Evolutionary conservation across 2,888 invertebrate genomes (phyloP).

Genomic region (Sphinx pinastri): DNA sequence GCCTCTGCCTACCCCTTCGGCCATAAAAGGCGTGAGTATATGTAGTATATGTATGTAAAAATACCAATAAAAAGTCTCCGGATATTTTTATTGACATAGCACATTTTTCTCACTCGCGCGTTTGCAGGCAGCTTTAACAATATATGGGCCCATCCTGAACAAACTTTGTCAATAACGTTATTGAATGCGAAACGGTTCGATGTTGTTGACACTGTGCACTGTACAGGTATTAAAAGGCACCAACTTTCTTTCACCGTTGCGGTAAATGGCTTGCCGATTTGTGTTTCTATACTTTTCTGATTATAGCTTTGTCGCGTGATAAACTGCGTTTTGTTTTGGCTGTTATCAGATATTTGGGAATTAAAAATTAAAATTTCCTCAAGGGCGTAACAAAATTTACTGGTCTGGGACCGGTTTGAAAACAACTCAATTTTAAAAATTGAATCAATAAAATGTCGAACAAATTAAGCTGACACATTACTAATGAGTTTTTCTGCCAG

Average conservation of each 20-base stretch:
- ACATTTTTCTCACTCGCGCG: neutral
- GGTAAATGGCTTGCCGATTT: neutral
- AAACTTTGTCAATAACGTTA: constrained; percentile 45
- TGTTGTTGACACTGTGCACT: neutral
- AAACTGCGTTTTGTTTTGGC: neutral
- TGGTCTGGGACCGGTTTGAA: too few species aligned
- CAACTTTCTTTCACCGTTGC: constrained; percentile 1
- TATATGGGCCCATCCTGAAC: constrained; percentile 41
- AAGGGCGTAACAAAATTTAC: too few species aligned
- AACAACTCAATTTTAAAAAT: too few species aligned
- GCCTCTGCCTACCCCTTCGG: too few species aligned
- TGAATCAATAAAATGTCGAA: too few species aligned
- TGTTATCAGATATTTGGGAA: neutral
- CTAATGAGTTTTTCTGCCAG: too few species aligned
- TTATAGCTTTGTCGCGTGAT: neutral
- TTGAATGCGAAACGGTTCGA: constrained; percentile 32
- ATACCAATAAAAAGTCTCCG: neutral
- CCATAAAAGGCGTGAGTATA: too few species aligned
- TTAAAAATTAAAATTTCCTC: too few species aligned
- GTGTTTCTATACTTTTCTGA: neutral
- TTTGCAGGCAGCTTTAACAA: constrained; percentile 23
- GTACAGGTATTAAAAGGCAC: neutral
- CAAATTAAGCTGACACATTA: too few species aligned
- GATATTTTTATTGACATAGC: neutral
- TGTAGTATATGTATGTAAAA: too few species aligned